Conservation (phyloP, 2,113 vertebrate genomes). For the Axis porcinus region DNA sequence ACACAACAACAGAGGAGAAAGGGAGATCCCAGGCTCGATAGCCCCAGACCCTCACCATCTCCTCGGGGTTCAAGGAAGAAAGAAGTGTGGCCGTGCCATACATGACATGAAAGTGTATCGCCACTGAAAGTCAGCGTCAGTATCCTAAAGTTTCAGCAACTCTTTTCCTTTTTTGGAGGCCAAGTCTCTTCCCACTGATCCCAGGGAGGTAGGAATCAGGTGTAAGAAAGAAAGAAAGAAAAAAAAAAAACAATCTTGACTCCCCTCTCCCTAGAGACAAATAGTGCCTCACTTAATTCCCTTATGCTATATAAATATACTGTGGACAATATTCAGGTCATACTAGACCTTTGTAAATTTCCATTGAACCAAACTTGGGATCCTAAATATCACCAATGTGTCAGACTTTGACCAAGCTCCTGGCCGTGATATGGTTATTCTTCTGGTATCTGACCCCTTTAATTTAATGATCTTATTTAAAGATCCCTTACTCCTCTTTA, state of each 20-base stretch:
- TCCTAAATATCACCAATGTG: neutral
- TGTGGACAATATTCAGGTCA: neutral
- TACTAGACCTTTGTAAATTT: neutral
- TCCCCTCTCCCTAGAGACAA: neutral
- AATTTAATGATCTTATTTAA: neutral
- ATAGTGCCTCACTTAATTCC: neutral
- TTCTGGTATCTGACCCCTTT: neutral
- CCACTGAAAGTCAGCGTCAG: neutral
- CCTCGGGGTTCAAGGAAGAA: neutral
- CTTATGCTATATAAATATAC: neutral
- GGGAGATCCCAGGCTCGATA: neutral
- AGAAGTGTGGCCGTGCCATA: neutral
- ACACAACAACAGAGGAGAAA: neutral
- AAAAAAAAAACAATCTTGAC: neutral
- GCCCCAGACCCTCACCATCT: neutral
- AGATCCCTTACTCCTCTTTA: neutral
- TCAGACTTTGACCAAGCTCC: neutral
- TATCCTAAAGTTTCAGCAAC: neutral
- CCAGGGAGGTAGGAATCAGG: neutral
- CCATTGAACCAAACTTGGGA: neutral
- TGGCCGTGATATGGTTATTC: neutral
- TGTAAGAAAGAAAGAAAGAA: neutral
- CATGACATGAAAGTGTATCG: neutral
- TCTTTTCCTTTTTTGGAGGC: neutral
- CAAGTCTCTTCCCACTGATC: neutral